phyloP scores from a whole-genome alignment of 1,140 invertebrate genomes.

The Orchestia grillus region DNA sequence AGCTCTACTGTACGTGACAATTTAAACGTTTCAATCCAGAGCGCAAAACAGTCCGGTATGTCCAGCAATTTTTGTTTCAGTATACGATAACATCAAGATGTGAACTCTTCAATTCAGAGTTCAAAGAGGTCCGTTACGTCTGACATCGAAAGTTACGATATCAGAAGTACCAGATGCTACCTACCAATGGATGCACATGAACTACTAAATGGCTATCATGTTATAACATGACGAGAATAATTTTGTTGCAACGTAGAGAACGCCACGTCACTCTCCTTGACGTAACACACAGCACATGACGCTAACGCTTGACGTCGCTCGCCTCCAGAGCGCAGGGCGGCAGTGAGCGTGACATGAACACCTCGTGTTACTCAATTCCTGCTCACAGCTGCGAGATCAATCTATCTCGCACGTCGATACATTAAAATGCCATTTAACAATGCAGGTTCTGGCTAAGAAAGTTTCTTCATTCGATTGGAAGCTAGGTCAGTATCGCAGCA shows the following conservation, averaged over 20 bases:
- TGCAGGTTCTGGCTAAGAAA: not conserved
- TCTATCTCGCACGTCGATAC: not conserved
- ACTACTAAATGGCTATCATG: not conserved
- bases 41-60: too few species aligned
- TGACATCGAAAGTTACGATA: not conserved
- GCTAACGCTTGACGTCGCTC: too few species aligned
- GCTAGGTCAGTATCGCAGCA: not conserved
- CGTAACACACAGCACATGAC: not conserved
- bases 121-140: not conserved
- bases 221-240: not conserved
- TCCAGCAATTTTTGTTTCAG: too few species aligned
- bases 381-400: not conserved
- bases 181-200: not conserved
- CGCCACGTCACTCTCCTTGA: not conserved
- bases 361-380: not conserved
- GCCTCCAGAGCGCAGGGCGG: too few species aligned
- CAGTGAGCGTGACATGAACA: not conserved
- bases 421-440: not conserved
- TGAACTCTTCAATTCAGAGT: not conserved
- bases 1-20: too few species aligned
- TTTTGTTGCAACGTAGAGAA: not conserved
- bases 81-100: not conserved
- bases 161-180: not conserved
- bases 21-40: too few species aligned
- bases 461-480: not conserved